Percentiles rank a stretch among this genome's conserved stretches.
phyloP scores from a whole-genome alignment of 2,888 invertebrate genomes.

The Formica aserva region DNA sequence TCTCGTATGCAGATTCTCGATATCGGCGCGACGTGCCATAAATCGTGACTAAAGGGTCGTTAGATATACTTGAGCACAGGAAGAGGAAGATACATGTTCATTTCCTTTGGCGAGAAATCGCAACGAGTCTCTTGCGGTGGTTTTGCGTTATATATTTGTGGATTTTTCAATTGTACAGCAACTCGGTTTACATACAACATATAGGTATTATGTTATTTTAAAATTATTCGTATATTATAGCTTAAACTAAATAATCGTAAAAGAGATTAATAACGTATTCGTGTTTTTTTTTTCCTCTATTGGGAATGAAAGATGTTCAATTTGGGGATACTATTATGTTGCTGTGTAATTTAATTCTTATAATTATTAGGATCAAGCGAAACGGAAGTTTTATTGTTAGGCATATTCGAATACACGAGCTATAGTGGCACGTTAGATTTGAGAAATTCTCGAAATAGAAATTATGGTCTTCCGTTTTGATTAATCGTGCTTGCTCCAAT shows the following conservation, averaged over 20 bases:
- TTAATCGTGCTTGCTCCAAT: conserved; percentile 6
- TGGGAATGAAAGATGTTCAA: conserved; percentile 45
- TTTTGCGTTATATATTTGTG: conserved; percentile 69
- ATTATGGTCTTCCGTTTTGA: background rate
- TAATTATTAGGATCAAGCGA: conserved; percentile 13
- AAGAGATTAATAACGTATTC: conserved; percentile 48
- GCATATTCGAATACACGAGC: conserved; percentile 4
- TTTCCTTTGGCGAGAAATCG: conserved; percentile 19
- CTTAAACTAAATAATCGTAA: conserved; percentile 67
- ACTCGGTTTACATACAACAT: conserved; percentile 78
- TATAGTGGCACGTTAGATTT: background rate
- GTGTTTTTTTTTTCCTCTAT: conserved; percentile 39
- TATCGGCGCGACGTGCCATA: conserved; percentile 30
- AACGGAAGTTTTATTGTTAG: background rate
- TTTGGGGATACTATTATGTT: background rate
- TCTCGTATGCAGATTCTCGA: conserved; percentile 40
- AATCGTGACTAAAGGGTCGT: conserved; percentile 50
- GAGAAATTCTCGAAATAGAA: background rate
- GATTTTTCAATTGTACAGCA: conserved; percentile 76
- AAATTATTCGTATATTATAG: conserved; percentile 64
- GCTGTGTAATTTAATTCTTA: background rate
- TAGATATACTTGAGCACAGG: conserved; percentile 4
- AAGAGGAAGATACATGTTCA: background rate
- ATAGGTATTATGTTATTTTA: conserved; percentile 71
- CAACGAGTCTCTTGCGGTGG: background rate